Evolutionary conservation across 1,140 invertebrate species (phyloP), one percentile per base, ranked within the genome.

Genomic region (Holcopasites calliopsidis): DNA sequence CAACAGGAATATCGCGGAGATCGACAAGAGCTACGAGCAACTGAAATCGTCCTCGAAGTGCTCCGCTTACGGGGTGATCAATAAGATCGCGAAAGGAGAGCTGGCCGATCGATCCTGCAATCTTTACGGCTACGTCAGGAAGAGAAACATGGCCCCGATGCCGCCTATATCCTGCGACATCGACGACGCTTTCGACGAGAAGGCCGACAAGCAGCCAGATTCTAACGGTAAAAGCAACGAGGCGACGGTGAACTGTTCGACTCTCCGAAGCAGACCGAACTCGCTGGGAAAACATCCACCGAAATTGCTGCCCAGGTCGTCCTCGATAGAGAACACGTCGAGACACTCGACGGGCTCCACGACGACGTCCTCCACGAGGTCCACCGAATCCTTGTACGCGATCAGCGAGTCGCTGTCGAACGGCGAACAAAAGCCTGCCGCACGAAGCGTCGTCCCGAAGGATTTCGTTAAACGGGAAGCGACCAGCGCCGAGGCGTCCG

Each of bases 1-100:
- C n/a, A 91, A 91, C 58, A 77, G 80, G 2, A 91, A 91, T 69
- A 85, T 91, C 6, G 89, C 89, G 0, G 89, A 90, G 54, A 90
- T 91, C 49, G 89, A 91, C 33, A 88, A 89, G 33, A 91, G 85
- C 35, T 89, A 88, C 76, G 89, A 89, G 47, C 86, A 88, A 38
- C 62, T 88, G 23, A 76, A 84, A 7, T 68, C 79, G 3, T 78
- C 61, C 11, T 73, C 71, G 28, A 82, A 82, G 40, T 49, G 55
- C 2, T 72, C 85, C 1, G 80, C 79, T 1, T 89, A 89, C 31
- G 88, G 88, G 0, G 79, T 89, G 13, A 88, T 86, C 21, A 88
- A 88, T 4, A 89, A 86, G 55, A 80, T 88, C 13, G 61, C 76
- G 1, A 84, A 85, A 44, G 64, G 62, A 1, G 64, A 79, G 10